Evolutionary conservation across 1,140 invertebrate species (phyloP).

Genomic region (Calliphora vicina): DNA sequence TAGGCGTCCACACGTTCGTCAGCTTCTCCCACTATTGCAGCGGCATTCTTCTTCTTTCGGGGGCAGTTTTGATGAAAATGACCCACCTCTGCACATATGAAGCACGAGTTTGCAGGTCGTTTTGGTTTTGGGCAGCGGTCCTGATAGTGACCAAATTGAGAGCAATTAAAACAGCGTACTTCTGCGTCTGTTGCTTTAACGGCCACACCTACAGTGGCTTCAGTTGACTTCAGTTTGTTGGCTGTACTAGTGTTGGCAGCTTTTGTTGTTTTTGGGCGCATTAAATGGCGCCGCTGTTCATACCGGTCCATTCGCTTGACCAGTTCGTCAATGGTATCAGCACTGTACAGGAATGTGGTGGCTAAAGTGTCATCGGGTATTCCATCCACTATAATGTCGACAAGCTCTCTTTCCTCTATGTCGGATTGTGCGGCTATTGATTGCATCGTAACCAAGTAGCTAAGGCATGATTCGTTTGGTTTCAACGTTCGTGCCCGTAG

Average conservation of each 20-base stretch:
- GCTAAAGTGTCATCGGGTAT: not conserved
- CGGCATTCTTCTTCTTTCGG: not conserved
- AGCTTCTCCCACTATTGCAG: not conserved
- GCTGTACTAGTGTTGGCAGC: not conserved
- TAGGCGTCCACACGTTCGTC: not conserved
- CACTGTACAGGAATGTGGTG: not conserved
- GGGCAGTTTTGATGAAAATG: not conserved
- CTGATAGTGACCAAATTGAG: not conserved
- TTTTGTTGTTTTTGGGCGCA: not conserved
- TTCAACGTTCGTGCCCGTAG: not conserved
- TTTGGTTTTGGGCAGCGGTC: not conserved
- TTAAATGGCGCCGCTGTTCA: not conserved
- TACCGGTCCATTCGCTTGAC: slow-evolving; percentile 19
- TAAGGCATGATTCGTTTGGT: slow-evolving; percentile 11
- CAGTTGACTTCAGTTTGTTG: not conserved
- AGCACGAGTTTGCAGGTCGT: not conserved
- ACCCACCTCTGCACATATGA: not conserved
- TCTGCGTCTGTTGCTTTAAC: not conserved
- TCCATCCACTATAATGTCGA: slow-evolving; percentile 23
- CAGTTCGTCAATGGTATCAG: not conserved
- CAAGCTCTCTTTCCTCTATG: not conserved
- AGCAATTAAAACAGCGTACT: not conserved
- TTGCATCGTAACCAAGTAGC: slow-evolving; percentile 25
- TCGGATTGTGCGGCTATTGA: slow-evolving; percentile 9
- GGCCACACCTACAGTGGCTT: not conserved